A percentile compares a stretch with the other conserved stretches of the same genome.
Conservation (phyloP, 2,113 vertebrate genomes). For the Vulpes vulpes region DNA sequence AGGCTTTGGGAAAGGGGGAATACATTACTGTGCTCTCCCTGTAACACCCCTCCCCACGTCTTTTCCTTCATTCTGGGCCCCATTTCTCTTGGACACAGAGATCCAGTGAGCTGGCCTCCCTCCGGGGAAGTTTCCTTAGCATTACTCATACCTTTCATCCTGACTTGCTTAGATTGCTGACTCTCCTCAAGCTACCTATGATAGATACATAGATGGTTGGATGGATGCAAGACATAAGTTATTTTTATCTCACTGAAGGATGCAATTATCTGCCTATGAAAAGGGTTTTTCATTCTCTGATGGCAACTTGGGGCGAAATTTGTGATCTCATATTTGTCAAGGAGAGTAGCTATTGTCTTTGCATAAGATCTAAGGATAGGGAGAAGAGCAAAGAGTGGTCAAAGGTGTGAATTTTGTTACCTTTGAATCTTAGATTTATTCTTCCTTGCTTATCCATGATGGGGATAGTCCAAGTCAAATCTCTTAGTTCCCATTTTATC, state of each 20-base stretch:
- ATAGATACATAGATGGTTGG: neutral
- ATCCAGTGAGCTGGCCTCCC: neutral
- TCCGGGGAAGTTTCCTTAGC: neutral
- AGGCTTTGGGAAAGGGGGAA: neutral
- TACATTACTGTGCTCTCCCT: neutral
- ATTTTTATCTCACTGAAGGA: neutral
- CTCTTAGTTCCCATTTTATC: neutral
- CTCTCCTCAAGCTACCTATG: neutral
- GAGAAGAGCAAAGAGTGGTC: neutral
- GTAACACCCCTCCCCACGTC: neutral
- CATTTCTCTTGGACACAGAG: neutral
- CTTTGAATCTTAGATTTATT: conserved; percentile 3
- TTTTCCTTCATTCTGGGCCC: neutral
- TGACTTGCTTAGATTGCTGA: neutral
- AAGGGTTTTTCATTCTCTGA: neutral
- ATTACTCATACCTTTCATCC: neutral
- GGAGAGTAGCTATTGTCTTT: neutral
- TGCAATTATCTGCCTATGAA: neutral
- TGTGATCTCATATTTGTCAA: neutral
- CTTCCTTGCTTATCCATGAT: conserved; percentile 12
- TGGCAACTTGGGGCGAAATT: neutral
- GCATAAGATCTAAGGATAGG: neutral
- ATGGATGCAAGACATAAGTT: neutral
- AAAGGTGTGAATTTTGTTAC: neutral
- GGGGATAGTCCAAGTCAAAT: neutral